phyloP scores from a whole-genome alignment of 2,113 vertebrate genomes.

The Pterocles burchelli region DNA sequence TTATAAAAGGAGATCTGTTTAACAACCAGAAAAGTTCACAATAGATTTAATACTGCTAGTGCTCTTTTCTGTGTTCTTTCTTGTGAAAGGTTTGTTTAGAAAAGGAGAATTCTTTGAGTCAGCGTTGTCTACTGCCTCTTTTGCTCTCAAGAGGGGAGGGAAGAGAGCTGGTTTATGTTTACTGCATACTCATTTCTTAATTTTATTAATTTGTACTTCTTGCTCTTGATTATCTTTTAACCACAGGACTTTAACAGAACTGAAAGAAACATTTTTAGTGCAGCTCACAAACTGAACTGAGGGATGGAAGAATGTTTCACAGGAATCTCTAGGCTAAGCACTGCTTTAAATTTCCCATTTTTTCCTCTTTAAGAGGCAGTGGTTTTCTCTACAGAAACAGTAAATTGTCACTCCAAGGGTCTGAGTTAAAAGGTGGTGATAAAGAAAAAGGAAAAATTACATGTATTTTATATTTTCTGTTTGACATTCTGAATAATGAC shows the following conservation, averaged over 20 bases:
- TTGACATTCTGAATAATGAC: background rate
- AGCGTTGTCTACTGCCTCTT: background rate
- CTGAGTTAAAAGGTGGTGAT: background rate
- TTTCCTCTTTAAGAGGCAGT: background rate
- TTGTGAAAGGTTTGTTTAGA: slow-evolving; percentile 12
- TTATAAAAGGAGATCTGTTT: background rate
- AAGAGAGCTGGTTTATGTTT: background rate
- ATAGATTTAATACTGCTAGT: background rate
- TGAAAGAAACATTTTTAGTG: background rate
- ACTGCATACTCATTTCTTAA: background rate
- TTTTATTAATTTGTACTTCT: background rate
- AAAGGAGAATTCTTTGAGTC: background rate
- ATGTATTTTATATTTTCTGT: background rate
- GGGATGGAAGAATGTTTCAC: background rate
- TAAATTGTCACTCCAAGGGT: background rate
- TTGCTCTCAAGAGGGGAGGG: background rate
- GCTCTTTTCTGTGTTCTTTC: background rate
- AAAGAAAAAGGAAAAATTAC: background rate
- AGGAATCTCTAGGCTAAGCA: background rate
- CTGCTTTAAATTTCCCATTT: background rate
- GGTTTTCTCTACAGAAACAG: background rate
- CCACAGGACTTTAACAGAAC: background rate
- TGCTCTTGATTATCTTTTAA: background rate
- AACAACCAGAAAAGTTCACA: background rate
- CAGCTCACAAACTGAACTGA: background rate